Evolutionary conservation across 2,113 vertebrate genomes (phyloP).

Genomic region (Meriones unguiculatus): DNA sequence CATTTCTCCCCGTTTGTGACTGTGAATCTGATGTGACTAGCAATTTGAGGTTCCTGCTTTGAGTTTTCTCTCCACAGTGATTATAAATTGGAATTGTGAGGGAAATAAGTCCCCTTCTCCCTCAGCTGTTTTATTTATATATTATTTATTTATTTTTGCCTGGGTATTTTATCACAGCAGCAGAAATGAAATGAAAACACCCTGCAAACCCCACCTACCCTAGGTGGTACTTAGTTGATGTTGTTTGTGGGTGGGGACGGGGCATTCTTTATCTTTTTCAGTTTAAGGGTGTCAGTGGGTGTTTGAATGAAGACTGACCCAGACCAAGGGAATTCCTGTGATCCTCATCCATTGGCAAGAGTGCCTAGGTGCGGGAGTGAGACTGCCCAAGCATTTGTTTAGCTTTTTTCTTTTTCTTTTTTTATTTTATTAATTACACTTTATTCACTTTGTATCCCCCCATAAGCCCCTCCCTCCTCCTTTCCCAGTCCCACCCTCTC

Average conservation of each 20-base stretch:
- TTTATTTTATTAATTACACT: too few relatives aligned
- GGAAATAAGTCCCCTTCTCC: background rate
- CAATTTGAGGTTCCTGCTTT: background rate
- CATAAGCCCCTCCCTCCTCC: too few relatives aligned
- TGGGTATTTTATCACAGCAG: background rate
- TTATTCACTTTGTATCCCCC: too few relatives aligned
- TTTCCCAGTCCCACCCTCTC: too few relatives aligned
- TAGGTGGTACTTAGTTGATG: background rate
- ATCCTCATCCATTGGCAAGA: constrained; percentile 62
- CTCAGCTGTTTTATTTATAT: too few relatives aligned
- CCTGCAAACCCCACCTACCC: background rate
- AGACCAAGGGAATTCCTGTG: constrained; percentile 54
- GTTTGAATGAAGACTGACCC: constrained; percentile 63
- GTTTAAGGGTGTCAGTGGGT: constrained; percentile 59
- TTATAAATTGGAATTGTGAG: background rate
- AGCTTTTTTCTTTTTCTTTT: constrained; percentile 19
- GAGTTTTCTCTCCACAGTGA: background rate
- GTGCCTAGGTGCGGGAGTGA: constrained; percentile 54
- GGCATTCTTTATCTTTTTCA: constrained; percentile 73
- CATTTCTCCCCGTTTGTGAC: background rate
- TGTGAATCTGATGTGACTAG: background rate
- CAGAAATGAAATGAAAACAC: background rate
- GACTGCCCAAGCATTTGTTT: constrained; percentile 55
- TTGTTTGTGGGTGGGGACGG: background rate
- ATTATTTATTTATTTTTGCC: too few relatives aligned